These are phyloP conservation scores for Sebastes nivosus DNA, from an alignment of 2,797 vertebrate genomes.

Conservation along the genomic window DNA sequence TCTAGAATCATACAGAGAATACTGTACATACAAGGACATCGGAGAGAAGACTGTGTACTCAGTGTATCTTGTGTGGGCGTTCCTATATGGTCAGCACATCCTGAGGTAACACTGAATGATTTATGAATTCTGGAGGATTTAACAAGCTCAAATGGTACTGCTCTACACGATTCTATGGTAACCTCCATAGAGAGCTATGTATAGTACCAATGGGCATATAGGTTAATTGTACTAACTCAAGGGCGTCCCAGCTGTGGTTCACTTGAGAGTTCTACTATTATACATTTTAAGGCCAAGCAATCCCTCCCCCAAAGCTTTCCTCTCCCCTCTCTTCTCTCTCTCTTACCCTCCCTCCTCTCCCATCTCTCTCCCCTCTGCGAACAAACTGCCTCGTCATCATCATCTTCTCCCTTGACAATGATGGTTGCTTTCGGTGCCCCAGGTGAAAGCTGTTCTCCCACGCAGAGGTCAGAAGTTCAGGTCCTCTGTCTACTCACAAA, in stretches of 20 bases:
- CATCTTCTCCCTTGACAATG: conserved; percentile 53
- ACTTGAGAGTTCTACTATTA: conserved; percentile 40
- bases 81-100: conserved; percentile 42
- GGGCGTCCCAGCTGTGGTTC: conserved; percentile 40
- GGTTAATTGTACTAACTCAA: conserved; percentile 71
- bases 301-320: background rate
- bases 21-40: conserved; percentile 17
- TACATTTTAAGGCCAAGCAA: conserved; percentile 35
- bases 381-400: conserved; percentile 64
- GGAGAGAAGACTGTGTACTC: conserved; percentile 7
- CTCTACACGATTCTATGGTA: conserved; percentile 19
- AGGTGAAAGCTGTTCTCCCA: conserved; percentile 57
- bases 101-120: conserved; percentile 66
- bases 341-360: background rate
- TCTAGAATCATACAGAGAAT: background rate
- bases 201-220: conserved; percentile 44
- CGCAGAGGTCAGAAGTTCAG: conserved; percentile 49
- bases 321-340: background rate
- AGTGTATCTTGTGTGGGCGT: conserved; percentile 20
- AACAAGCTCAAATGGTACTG: conserved; percentile 36
- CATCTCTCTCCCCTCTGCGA: conserved; percentile 29
- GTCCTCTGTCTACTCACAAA: conserved; percentile 39
- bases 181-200: conserved; percentile 58
- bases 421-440: conserved; percentile 43
- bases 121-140: conserved; percentile 58